Conservation (phyloP, 2,888 invertebrate genomes). For the Lysandra bellargus region DNA sequence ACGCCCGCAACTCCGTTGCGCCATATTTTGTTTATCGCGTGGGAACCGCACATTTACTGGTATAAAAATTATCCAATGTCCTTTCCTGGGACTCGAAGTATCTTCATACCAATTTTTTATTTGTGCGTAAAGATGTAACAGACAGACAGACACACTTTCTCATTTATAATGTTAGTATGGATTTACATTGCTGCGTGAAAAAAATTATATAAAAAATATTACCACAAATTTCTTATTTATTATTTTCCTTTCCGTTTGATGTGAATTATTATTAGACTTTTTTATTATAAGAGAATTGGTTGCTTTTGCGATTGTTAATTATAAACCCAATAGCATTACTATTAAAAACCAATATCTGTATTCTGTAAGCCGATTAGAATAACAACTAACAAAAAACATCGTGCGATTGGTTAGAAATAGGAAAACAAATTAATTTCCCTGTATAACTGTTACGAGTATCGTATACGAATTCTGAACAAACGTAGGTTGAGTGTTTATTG, state of each 20-base stretch:
- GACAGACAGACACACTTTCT: no score
- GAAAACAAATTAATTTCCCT: background rate
- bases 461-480: no score
- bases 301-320: background rate
- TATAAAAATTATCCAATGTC: no score
- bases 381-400: background rate
- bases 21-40: no score
- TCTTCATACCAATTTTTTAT: no score
- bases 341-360: background rate
- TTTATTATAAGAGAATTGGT: background rate
- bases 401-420: background rate
- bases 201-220: background rate
- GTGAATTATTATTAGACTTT: background rate
- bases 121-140: no score
- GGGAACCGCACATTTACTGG: no score
- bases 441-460: background rate
- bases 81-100: no score
- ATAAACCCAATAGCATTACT: background rate
- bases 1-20: no score
- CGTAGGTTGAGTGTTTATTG: no score
- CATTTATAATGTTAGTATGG: no score
- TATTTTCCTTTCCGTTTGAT: background rate
- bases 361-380: conserved; percentile 4
- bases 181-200: no score
- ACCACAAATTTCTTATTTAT: background rate